Evolutionary conservation across 2,888 invertebrate species (phyloP).

Genomic region (Parnassius orleans): DNA sequence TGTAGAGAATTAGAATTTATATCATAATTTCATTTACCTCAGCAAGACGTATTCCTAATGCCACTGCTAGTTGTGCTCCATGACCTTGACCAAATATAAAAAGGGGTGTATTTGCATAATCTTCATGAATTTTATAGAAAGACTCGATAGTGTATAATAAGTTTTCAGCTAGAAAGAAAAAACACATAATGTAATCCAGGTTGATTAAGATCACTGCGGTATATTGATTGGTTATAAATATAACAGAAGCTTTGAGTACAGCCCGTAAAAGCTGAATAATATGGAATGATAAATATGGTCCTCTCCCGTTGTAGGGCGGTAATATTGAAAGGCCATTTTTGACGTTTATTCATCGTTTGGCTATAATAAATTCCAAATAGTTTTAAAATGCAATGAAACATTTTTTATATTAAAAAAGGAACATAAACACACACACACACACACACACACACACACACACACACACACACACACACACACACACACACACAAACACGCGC

Average conservation of each 20-base stretch:
- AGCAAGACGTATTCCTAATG: slow-evolving; percentile 82
- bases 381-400: too few species aligned
- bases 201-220: not conserved
- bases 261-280: not conserved
- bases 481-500: too few species aligned
- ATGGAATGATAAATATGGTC: too few species aligned
- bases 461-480: too few species aligned
- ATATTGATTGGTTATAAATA: not conserved
- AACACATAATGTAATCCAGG: not conserved
- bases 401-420: not conserved
- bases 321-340: too few species aligned
- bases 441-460: too few species aligned
- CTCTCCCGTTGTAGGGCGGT: too few species aligned
- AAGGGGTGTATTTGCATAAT: slow-evolving; percentile 84
- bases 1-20: not conserved
- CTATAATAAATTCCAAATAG: too few species aligned
- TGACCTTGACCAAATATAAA: slow-evolving; percentile 94
- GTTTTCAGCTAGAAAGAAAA: slow-evolving; percentile 80
- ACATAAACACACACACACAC: too few species aligned
- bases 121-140: slow-evolving; percentile 83
- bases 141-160: slow-evolving; percentile 84
- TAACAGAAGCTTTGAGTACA: not conserved
- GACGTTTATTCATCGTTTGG: too few species aligned
- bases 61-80: slow-evolving; percentile 92
- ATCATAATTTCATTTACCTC: slow-evolving; percentile 49